phyloP scores from a whole-genome alignment of 1,140 invertebrate species.

The Aphelinus certus region DNA sequence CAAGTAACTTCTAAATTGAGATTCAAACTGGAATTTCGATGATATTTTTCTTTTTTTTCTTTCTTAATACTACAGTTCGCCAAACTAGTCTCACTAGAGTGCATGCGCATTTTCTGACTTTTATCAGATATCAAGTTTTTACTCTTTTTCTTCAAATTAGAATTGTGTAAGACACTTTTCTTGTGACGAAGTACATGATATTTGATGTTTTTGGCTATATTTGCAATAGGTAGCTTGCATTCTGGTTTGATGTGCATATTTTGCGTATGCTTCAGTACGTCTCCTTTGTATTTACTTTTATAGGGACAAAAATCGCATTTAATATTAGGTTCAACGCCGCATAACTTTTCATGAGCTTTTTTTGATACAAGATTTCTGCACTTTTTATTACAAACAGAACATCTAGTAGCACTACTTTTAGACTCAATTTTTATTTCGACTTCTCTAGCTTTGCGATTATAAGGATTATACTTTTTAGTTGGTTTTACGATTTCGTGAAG shows the following conservation, averaged over 20 bases:
- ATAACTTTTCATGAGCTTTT: background rate
- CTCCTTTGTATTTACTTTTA: background rate
- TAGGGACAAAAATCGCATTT: conserved; percentile 5
- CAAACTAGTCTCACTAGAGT: background rate
- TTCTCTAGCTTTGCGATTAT: background rate
- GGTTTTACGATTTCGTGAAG: background rate
- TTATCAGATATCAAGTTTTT: background rate
- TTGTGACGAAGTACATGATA: too few species aligned
- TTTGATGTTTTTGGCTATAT: too few species aligned
- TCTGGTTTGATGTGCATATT: background rate
- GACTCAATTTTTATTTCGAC: background rate
- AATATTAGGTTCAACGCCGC: background rate
- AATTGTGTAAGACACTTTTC: too few species aligned
- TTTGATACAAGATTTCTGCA: background rate
- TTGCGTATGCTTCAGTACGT: background rate
- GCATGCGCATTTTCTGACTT: background rate
- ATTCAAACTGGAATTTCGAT: background rate
- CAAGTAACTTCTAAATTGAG: background rate
- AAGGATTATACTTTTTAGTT: conserved; percentile 1
- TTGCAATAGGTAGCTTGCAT: background rate
- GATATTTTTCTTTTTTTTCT: background rate
- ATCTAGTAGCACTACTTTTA: background rate
- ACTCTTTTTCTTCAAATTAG: too few species aligned
- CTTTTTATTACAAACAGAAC: background rate
- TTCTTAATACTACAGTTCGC: background rate